A percentile compares a stretch with the other conserved stretches of the same genome.
phyloP scores from a whole-genome alignment of 2,797 vertebrate genomes.

The Diplodus puntazzo region DNA sequence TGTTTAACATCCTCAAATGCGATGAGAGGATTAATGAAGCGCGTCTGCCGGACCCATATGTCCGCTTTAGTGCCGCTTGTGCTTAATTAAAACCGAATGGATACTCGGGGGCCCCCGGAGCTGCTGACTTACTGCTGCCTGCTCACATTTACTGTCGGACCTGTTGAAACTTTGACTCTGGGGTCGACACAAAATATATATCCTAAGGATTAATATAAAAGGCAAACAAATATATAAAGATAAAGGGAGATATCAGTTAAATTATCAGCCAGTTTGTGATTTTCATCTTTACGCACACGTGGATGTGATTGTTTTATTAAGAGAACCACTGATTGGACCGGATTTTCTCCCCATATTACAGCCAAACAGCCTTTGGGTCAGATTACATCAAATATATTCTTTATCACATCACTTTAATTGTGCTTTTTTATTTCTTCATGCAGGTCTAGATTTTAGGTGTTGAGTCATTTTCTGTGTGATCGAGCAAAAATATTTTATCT shows the following conservation, averaged over 20 bases:
- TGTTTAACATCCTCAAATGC: conserved; percentile 72
- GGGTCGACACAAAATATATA: not conserved
- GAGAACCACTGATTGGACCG: too few relatives aligned
- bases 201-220: too few relatives aligned
- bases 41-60: conserved; percentile 79
- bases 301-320: too few relatives aligned
- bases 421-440: not conserved
- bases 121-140: conserved; percentile 49
- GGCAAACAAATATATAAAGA: too few relatives aligned
- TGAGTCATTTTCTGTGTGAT: not conserved
- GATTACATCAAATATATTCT: not conserved
- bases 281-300: not conserved
- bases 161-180: conserved; percentile 21
- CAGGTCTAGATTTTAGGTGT: too few relatives aligned
- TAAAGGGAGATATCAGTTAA: not conserved
- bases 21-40: conserved; percentile 76
- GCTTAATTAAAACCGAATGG: conserved; percentile 75
- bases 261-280: too few relatives aligned
- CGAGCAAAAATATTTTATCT: not conserved
- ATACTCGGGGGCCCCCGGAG: conserved; percentile 16
- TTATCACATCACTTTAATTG: not conserved
- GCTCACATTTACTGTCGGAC: conserved; percentile 38
- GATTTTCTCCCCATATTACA: not conserved
- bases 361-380: not conserved
- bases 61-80: conserved; percentile 66